Conservation (phyloP, 2,888 invertebrate species). For the Pterostichus niger region DNA sequence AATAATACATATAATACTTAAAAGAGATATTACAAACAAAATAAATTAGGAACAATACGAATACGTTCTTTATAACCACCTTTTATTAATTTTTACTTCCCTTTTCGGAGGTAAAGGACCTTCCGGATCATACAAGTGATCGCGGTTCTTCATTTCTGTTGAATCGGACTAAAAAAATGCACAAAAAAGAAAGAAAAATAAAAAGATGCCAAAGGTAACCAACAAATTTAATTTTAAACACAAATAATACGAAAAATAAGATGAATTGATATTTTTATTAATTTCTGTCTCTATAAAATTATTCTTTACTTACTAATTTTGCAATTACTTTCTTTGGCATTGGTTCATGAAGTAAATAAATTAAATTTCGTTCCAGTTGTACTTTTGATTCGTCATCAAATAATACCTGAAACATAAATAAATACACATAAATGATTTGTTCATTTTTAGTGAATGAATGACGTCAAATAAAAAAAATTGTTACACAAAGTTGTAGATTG, state of each 20-base stretch:
- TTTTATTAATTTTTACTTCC: constrained; percentile 71
- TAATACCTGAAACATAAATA: constrained; percentile 74
- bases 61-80: background rate
- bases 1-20: background rate
- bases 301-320: constrained; percentile 77
- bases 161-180: constrained; percentile 77
- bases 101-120: constrained; percentile 73
- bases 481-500: too few species aligned
- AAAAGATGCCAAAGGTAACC: constrained; percentile 65
- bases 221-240: constrained; percentile 61
- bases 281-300: constrained; percentile 31
- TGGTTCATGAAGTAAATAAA: constrained; percentile 79
- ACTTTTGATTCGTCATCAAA: constrained; percentile 78
- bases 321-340: constrained; percentile 80
- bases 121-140: constrained; percentile 78
- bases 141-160: constrained; percentile 78
- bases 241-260: constrained; percentile 63
- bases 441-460: too few species aligned
- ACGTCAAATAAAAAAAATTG: too few species aligned
- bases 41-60: constrained; percentile 3
- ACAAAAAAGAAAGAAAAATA: constrained; percentile 68
- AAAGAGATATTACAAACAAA: background rate
- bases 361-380: constrained; percentile 78
- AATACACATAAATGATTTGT: too few species aligned
- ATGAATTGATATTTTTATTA: constrained; percentile 36